Percentiles rank a stretch among this genome's conserved stretches.
Conservation (phyloP, 2,888 invertebrate genomes). For the Tachina grossa region DNA sequence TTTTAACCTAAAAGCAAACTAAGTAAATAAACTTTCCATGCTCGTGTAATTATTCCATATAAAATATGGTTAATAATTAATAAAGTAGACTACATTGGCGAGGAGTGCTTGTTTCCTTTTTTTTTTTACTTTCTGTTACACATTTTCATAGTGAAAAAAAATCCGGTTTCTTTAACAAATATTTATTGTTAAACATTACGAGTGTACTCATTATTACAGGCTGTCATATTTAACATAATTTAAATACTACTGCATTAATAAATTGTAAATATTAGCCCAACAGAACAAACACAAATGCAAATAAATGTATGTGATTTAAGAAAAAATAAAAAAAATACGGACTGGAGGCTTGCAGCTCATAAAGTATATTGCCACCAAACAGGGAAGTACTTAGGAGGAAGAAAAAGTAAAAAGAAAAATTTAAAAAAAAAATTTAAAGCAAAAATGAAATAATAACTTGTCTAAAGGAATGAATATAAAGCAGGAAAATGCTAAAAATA, state of each 20-base stretch:
- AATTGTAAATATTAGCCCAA: constrained; percentile 79
- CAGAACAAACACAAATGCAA: constrained; percentile 50
- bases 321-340: constrained; percentile 35
- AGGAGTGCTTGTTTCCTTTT: not conserved
- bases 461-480: constrained; percentile 24
- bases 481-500: not conserved
- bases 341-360: constrained; percentile 30
- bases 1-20: not conserved
- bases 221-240: constrained; percentile 71
- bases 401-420: not conserved
- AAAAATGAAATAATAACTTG: constrained; percentile 61
- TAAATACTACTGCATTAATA: constrained; percentile 79
- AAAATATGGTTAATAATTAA: constrained; percentile 3
- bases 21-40: too few species aligned
- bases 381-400: not conserved
- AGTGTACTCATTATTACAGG: constrained; percentile 48
- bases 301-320: constrained; percentile 71
- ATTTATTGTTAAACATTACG: constrained; percentile 45
- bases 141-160: not conserved
- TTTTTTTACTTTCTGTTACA: not conserved
- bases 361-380: constrained; percentile 42
- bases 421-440: not conserved
- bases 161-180: constrained; percentile 6
- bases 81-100: not conserved
- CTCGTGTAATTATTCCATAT: not conserved